Base-by-base conservation (phyloP, 2,888 invertebrate species). In the Acronicta leporina region DNA sequence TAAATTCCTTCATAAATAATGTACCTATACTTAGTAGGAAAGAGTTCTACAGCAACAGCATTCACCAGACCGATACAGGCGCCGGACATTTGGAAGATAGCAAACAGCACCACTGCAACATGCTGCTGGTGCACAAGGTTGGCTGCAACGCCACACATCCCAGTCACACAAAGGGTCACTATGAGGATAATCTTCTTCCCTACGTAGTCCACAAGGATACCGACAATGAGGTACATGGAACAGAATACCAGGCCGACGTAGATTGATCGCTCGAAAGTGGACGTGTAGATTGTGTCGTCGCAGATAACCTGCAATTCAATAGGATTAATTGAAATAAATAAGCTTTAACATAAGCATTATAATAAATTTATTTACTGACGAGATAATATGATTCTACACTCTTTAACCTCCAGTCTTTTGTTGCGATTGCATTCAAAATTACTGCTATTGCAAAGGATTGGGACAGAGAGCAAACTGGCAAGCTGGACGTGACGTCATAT, bases 221-320 rank as follows among this genome's bases (percentile, higher is more conserved):
- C 96, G 20, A 96, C 96, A 13, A 95, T 76, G 35, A 96, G 77
- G 82, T 96, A 97, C 80, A 96, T 95, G 0, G 96, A 78, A 38
- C 96, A 94, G 78, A 96, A 96, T 5, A 95, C 95, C 0, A 95
- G 89, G 0, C 97, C 97, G 73, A 97, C 96, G 64, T 95, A 94
- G 66, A 97, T 94, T 38, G 97, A 95, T 52, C 96, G 95, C 74
- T 95, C 88, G 79, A 96, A 97, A 3, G 96, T 96, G 0, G 90
- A 88, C 0, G 94, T 87, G 79, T 96, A 96, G 65, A 96, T 94
- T 0, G 91, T 88, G 14, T 95, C 92, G 20, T 90, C 87, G 77
- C 96, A 96, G 35, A 82, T 65, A 0, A 82, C 57, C 94, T 94
- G 81, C 3, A 68, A 71, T 50, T 11, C 33, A 50, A 52, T 50